These are phyloP conservation scores for Diuraphis noxia DNA, from an alignment of 1,140 invertebrate species.

Conservation along the genomic window DNA sequence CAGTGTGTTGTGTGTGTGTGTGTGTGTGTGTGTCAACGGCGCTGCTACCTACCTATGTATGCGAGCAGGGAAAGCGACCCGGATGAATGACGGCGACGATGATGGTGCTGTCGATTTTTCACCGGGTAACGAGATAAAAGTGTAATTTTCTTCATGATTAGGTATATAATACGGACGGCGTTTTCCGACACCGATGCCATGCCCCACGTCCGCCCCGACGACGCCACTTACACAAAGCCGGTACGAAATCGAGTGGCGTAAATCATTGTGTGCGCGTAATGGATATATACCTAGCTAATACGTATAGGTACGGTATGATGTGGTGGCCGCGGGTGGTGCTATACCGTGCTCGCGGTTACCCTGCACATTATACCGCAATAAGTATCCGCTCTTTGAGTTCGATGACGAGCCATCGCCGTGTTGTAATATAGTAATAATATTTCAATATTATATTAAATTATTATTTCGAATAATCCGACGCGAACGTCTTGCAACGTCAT, in stretches of 20 bases:
- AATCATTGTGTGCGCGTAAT: neutral
- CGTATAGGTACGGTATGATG: too few species aligned
- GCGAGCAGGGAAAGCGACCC: neutral
- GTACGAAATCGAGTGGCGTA: constrained; percentile 7
- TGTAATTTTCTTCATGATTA: constrained; percentile 34
- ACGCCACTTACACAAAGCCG: neutral
- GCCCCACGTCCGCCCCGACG: neutral
- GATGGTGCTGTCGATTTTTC: neutral
- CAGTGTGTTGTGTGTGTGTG: too few species aligned
- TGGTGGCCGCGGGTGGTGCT: neutral
- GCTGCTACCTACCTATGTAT: too few species aligned
- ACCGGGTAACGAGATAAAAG: constrained; percentile 8
- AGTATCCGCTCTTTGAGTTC: too few species aligned
- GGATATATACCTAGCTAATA: neutral
- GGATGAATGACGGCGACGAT: neutral
- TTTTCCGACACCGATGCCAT: neutral
- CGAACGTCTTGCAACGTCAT: neutral
- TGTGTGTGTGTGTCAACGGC: neutral
- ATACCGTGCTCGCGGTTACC: neutral
- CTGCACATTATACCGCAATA: too few species aligned
- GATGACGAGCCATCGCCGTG: too few species aligned
- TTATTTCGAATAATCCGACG: neutral
- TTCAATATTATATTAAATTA: neutral
- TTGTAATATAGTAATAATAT: neutral
- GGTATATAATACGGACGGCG: neutral